Evolutionary conservation across 1,140 invertebrate species (phyloP).

Genomic region (Gonatopus flavifemur): DNA sequence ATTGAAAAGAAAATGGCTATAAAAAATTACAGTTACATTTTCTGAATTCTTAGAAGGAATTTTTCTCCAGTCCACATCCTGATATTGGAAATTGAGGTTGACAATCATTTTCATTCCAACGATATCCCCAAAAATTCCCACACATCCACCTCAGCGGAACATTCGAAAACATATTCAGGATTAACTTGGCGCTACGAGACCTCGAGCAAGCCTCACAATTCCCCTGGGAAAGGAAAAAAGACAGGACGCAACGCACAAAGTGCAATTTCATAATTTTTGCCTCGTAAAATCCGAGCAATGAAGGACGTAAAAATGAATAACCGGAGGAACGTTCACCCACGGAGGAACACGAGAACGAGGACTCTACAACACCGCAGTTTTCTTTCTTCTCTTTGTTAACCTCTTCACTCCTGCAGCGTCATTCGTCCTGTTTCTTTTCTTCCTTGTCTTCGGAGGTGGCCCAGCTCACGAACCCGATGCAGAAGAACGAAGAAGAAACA

Average conservation of each 20-base stretch:
- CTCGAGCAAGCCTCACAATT: too few species aligned
- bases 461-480: constrained; percentile 3
- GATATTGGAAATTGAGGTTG: too few species aligned
- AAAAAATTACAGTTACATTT: too few species aligned
- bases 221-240: too few species aligned
- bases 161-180: too few species aligned
- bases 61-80: too few species aligned
- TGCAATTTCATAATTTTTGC: constrained; percentile 58
- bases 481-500: neutral
- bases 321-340: constrained; percentile 46
- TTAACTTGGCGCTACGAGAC: too few species aligned
- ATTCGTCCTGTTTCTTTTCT: neutral
- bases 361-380: constrained; percentile 17
- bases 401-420: neutral
- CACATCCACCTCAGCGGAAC: too few species aligned
- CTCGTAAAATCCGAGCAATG: constrained; percentile 56
- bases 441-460: neutral
- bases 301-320: constrained; percentile 56
- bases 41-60: too few species aligned
- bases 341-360: constrained; percentile 36
- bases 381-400: neutral
- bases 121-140: too few species aligned
- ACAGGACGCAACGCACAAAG: constrained; percentile 35
- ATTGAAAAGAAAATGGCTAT: too few species aligned
- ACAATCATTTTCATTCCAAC: too few species aligned